These are phyloP conservation scores for Cephus pulcher DNA, from an alignment of 2,888 invertebrate genomes.

Conservation along the genomic window DNA sequence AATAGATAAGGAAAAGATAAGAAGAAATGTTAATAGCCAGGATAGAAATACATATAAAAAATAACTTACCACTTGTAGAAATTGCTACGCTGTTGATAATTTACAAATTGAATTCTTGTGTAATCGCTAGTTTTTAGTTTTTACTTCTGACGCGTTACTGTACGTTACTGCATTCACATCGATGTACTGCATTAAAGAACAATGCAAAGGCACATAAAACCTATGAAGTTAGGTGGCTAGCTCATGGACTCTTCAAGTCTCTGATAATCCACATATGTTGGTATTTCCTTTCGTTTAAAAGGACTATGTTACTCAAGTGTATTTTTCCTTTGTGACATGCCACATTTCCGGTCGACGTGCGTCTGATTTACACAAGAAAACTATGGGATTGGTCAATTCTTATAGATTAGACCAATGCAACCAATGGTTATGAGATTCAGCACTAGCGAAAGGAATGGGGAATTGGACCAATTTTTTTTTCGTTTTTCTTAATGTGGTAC, in stretches of 20 bases:
- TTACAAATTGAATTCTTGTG: not conserved
- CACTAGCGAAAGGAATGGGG: not conserved
- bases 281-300: not conserved
- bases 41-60: too few relatives aligned
- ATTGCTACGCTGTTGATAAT: not conserved
- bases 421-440: not conserved
- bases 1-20: not conserved
- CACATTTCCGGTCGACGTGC: not conserved
- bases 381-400: not conserved
- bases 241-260: too few relatives aligned
- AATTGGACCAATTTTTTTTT: too few relatives aligned
- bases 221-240: not conserved
- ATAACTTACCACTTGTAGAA: not conserved
- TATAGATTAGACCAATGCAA: not conserved
- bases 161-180: not conserved
- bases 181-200: not conserved
- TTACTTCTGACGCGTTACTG: not conserved
- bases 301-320: not conserved
- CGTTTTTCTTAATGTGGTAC: too few relatives aligned
- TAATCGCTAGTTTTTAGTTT: not conserved
- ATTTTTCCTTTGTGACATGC: not conserved
- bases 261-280: not conserved
- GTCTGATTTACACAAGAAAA: not conserved
- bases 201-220: not conserved
- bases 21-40: not conserved